phyloP scores from a whole-genome alignment of 2,113 vertebrate genomes.

The Bombycilla garrulus region DNA sequence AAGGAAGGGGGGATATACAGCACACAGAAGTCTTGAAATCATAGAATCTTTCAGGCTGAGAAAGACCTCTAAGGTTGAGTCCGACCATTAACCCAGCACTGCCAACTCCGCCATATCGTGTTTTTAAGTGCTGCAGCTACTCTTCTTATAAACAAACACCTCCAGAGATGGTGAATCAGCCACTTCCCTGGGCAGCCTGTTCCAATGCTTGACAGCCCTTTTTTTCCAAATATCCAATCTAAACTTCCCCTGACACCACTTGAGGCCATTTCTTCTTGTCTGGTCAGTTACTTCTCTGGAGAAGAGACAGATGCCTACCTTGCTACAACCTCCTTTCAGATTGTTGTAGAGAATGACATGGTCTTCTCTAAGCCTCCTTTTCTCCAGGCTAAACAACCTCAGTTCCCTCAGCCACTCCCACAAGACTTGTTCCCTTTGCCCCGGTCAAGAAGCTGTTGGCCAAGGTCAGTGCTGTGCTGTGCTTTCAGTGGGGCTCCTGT shows the following conservation, averaged over 20 bases:
- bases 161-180: not conserved
- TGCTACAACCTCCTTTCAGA: not conserved
- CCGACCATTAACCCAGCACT: not conserved
- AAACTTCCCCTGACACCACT: not conserved
- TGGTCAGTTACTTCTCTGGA: not conserved
- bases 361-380: not conserved
- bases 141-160: not conserved
- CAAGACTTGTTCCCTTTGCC: not conserved
- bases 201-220: not conserved
- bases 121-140: not conserved
- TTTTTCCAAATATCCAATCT: not conserved
- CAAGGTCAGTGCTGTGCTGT: not conserved
- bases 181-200: not conserved
- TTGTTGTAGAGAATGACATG: not conserved
- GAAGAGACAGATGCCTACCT: not conserved
- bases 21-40: not conserved
- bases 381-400: not conserved
- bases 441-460: not conserved
- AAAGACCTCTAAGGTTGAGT: not conserved
- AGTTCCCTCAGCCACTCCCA: not conserved
- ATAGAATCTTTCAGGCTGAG: not conserved
- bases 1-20: not conserved
- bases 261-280: not conserved
- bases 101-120: not conserved
- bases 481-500: not conserved